Evolutionary conservation across 2,888 invertebrate species (phyloP), one percentile per base, ranked within the genome.

Genomic region (Rugalucina vietnamica): DNA sequence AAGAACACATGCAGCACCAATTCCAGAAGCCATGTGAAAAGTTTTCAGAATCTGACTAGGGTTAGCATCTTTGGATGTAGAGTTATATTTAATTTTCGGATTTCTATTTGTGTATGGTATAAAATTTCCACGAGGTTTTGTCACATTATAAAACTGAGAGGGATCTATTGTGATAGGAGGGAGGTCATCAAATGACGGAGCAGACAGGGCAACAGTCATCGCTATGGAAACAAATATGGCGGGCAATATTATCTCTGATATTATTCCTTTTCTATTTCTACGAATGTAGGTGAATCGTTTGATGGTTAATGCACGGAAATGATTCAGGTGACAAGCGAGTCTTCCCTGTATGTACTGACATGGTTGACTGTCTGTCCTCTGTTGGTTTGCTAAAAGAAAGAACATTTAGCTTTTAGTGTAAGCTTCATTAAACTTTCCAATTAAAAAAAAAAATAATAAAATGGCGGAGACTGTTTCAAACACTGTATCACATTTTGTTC

Each of bases 261-360:
- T 93, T 14, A 95, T 88, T 29, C 95, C 95, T 85, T 95, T 95
- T 94, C 95, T 93, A 91, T 95, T 95, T 39, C 95, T 91, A 21
- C 92, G 91, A 36, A 94, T 94, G 87, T 95, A 95, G 75, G 92
- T 93, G 85, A 94, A 95, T 18, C 95, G 93, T 88, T 95, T 95
- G 57, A 93, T 84, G 29, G 95, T 90, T 80, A 95, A 94, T 8
- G 95, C 95, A 76, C 91, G 91, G 83, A 95, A 95, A 88, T 95
- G 95, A 24, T 65, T 65, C 1, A 21, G 18, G 4, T 14, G 2
- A 29, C 18, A 34, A 32, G 34, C 21, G 21, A 65, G 10, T 21
- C 21, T 32, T 34, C 65, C 65, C 1, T 4, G 14, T 2, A 65
- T 34, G 29, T 12, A 43, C 8, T 8, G 18, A 43, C 8, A 43